Conservation (phyloP, 2,113 vertebrate genomes). For the Gambusia holbrooki region DNA sequence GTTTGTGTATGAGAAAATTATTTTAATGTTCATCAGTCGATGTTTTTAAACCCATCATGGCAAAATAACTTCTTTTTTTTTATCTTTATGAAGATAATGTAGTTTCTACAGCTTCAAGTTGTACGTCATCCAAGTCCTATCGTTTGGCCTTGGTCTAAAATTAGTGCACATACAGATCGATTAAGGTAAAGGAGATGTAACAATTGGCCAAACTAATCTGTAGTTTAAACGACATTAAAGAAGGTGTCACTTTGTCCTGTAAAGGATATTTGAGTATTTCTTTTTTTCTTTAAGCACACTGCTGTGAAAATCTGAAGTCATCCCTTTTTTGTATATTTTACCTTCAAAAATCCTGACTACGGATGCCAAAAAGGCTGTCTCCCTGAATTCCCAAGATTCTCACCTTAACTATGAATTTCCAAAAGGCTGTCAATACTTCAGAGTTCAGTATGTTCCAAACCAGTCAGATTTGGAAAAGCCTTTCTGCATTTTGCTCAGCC, state of each 20-base stretch:
- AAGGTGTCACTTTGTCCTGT: constrained; percentile 26
- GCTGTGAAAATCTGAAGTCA: background rate
- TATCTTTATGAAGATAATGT: background rate
- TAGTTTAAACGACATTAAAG: constrained; percentile 34
- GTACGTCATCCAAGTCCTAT: no score
- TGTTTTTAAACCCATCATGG: constrained; percentile 54
- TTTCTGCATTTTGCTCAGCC: no score
- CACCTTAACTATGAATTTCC: background rate
- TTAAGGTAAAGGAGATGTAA: no score
- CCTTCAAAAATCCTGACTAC: no score
- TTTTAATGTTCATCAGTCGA: constrained; percentile 46
- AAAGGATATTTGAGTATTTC: background rate
- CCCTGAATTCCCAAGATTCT: background rate
- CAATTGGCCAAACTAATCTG: constrained; percentile 23
- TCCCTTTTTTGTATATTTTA: background rate
- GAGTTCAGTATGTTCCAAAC: background rate
- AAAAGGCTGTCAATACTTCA: background rate
- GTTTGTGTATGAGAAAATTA: constrained; percentile 21
- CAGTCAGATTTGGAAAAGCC: background rate
- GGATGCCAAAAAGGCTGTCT: background rate
- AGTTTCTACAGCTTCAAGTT: background rate
- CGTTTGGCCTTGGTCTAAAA: no score
- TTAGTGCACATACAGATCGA: no score
- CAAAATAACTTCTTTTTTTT: background rate
- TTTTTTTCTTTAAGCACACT: constrained; percentile 12